These are phyloP conservation scores for Condylura cristata DNA, from an alignment of 2,113 vertebrate species.

Conservation along the genomic window DNA sequence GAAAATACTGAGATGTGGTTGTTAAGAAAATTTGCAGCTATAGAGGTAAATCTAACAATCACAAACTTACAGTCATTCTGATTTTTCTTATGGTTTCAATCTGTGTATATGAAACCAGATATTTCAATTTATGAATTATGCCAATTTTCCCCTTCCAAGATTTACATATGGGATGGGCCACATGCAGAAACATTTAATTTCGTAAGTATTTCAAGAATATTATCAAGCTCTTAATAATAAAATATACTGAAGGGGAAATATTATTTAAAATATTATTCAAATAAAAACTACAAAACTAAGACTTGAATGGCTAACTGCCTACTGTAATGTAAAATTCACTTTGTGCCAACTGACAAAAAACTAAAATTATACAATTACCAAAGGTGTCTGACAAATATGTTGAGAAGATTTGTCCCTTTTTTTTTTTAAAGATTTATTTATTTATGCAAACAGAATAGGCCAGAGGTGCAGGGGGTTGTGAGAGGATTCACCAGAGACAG, in stretches of 20 bases:
- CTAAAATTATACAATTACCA: not conserved
- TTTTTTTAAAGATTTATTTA: no score
- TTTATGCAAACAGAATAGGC: no score
- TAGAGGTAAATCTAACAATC: not conserved
- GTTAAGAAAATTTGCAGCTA: not conserved
- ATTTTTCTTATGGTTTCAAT: constrained; percentile 48
- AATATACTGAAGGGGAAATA: constrained; percentile 16
- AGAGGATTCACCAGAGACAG: no score
- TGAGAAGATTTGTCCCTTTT: constrained; percentile 6
- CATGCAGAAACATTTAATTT: not conserved
- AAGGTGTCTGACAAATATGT: not conserved
- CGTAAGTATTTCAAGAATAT: constrained; percentile 22
- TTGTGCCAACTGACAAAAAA: not conserved
- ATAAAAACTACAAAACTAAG: not conserved
- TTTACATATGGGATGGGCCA: not conserved
- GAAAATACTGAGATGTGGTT: not conserved
- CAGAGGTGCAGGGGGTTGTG: no score
- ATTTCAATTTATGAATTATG: not conserved
- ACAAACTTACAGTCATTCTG: not conserved
- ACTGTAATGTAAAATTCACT: not conserved
- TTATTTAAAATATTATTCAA: constrained; percentile 13
- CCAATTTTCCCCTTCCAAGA: not conserved
- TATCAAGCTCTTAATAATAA: not conserved
- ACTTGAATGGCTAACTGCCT: not conserved
- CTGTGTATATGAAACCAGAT: constrained; percentile 22